Conservation (phyloP, 2,113 vertebrate genomes). For the Macrotis lagotis region DNA sequence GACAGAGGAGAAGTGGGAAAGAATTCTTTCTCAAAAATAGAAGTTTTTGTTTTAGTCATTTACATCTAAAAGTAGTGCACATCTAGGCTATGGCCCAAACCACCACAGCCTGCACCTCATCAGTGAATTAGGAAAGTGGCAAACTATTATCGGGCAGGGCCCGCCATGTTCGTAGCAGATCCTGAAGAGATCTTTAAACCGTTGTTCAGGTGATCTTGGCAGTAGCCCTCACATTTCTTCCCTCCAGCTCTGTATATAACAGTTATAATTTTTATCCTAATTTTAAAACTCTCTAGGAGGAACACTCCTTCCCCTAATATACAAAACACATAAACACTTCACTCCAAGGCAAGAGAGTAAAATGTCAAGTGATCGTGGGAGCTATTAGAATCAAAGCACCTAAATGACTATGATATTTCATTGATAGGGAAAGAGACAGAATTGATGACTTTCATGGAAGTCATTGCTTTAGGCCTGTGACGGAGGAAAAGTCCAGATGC, state of each 20-base stretch:
- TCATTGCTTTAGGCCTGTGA: background rate
- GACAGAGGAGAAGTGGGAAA: conserved; percentile 13
- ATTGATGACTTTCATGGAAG: background rate
- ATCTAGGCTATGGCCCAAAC: background rate
- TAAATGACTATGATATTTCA: background rate
- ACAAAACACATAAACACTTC: background rate
- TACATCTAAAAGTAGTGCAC: background rate
- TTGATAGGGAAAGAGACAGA: background rate
- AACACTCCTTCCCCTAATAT: background rate
- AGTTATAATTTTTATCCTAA: background rate
- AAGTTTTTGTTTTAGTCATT: background rate
- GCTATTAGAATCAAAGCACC: background rate
- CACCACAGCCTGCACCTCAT: background rate
- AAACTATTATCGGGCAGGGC: background rate
- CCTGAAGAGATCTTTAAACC: background rate
- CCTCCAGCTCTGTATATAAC: background rate
- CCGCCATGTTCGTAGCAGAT: background rate
- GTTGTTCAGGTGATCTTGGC: background rate
- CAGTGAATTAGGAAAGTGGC: background rate
- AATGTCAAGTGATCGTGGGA: background rate
- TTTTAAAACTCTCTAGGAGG: background rate
- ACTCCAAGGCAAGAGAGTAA: background rate
- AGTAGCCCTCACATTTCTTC: background rate
- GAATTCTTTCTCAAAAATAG: background rate
- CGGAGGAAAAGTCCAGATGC: background rate